Evolutionary conservation across 2,113 vertebrate genomes (phyloP).

Genomic region (Cryptomyrus ogoouensis): DNA sequence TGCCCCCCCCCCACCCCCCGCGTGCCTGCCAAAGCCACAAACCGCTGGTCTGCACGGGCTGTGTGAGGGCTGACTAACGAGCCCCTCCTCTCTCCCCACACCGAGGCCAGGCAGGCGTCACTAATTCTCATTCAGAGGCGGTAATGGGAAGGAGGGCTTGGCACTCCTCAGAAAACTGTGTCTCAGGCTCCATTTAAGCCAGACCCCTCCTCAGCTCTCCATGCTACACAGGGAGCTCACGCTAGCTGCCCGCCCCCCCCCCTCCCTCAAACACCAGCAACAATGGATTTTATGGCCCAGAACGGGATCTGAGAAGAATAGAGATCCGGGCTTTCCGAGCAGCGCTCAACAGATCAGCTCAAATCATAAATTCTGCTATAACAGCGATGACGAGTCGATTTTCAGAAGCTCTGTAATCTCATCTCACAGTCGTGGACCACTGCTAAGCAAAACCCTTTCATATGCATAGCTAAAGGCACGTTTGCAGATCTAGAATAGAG

Average conservation of each 20-base stretch:
- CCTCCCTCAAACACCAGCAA: conserved; percentile 36
- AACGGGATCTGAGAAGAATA: conserved; percentile 58
- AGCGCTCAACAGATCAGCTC: not conserved
- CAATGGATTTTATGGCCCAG: conserved; percentile 65
- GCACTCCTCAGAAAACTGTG: conserved; percentile 30
- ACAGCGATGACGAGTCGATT: conserved; percentile 14
- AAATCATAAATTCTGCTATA: not conserved
- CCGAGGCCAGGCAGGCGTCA: conserved; percentile 21
- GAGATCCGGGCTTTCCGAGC: conserved; percentile 32
- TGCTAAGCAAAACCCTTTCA: not conserved
- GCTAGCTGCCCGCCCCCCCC: conserved; percentile 24
- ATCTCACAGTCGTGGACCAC: not conserved
- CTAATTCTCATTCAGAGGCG: conserved; percentile 35
- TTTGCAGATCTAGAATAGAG: not conserved
- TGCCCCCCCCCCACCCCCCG: not conserved
- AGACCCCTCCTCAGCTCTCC: conserved; percentile 36
- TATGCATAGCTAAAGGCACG: conserved; percentile 12
- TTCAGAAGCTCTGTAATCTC: conserved; percentile 11
- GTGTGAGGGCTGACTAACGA: not conserved
- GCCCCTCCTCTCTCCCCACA: not conserved
- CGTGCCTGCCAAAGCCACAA: not conserved
- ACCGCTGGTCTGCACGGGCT: not conserved
- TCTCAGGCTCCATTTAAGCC: conserved; percentile 33
- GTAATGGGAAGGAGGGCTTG: conserved; percentile 27
- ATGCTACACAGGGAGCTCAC: conserved; percentile 30